Conservation (phyloP, 1,140 invertebrate genomes). For the Grapholita molesta region DNA sequence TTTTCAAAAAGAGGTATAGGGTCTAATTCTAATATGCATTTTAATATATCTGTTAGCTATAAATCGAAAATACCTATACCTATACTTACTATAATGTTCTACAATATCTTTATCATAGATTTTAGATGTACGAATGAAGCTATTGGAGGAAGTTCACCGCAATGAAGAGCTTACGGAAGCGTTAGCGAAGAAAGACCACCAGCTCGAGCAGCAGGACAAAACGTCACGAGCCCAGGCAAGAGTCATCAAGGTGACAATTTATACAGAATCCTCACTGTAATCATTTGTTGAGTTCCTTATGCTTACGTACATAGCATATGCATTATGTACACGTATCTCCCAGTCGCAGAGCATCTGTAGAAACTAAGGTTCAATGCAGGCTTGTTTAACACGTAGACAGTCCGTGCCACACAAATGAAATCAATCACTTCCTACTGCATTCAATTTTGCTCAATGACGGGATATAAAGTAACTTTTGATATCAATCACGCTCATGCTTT, state of each 20-base stretch:
- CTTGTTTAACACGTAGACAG: too few relatives aligned
- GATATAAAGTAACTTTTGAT: too few relatives aligned
- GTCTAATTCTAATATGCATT: not conserved
- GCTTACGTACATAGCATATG: too few relatives aligned
- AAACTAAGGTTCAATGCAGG: too few relatives aligned
- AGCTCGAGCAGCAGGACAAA: constrained; percentile 76
- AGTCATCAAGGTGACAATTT: constrained; percentile 71
- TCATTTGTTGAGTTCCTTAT: not conserved
- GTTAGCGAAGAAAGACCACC: constrained; percentile 72
- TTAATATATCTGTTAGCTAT: not conserved
- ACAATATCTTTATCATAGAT: constrained; percentile 48
- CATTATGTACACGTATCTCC: too few relatives aligned
- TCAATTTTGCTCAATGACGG: too few relatives aligned
- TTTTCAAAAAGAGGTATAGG: constrained; percentile 68
- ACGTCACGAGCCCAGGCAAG: constrained; percentile 75
- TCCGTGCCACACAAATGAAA: too few relatives aligned
- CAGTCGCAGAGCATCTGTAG: too few relatives aligned
- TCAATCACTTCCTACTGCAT: too few relatives aligned
- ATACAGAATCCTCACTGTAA: not conserved
- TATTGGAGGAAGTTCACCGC: constrained; percentile 60
- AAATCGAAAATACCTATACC: not conserved
- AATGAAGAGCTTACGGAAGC: constrained; percentile 73
- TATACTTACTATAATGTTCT: constrained; percentile 10
- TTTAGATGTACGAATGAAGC: constrained; percentile 63
- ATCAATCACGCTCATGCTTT: too few relatives aligned